Evolutionary conservation across 35 echinoderm and acorn worm species (phyloP), one percentile per base, ranked within the genome.

Genomic region (Heliocidaris erythrogramma): DNA sequence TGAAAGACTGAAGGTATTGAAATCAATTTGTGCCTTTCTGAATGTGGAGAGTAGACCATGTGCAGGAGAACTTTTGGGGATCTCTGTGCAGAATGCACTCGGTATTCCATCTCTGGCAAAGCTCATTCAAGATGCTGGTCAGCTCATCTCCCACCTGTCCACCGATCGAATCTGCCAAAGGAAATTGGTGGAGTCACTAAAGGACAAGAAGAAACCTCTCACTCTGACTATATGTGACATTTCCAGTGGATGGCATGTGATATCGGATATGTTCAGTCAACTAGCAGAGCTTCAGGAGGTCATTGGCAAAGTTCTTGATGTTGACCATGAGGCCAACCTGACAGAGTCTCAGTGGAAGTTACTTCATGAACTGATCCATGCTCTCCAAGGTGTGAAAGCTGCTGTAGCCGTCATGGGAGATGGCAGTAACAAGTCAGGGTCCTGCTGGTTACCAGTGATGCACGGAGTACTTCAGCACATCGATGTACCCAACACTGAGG

Each of bases 391-490:
- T 53, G 48, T 92, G 47, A 92, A 92, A 59, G 91, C 91, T 13
- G 91, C 91, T 16, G 29, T 92, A 18, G 91, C 91, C 12, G 91
- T 92, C 16, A 92, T 92, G 91, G 48, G 91, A 13, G 91, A 92
- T 48, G 29, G 11, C 31, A 49, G 49, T 17, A 92, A 92, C 91
- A 92, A 49, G 48, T 92, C 91, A 0, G 49, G 48, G 17, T 92
- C 91, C 29, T 92, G 91, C 50, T 92, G 91, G 91, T 92, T 92
- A 48, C 91, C 91, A 49, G 91, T 92, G 4, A 59, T 92, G 91
- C 91, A 92, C 2, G 91, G 91, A 50, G 49, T 92, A 14, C 91
- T 92, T 30, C 91, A 92, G 91, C 91, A 92, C 49, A 92, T 92
- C 30, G 47, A 92, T 32, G 11, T 6, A 14, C 29, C n/a, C 49